Base-by-base conservation (phyloP, 2,797 vertebrate species). In the Intellagama lesueurii region DNA sequence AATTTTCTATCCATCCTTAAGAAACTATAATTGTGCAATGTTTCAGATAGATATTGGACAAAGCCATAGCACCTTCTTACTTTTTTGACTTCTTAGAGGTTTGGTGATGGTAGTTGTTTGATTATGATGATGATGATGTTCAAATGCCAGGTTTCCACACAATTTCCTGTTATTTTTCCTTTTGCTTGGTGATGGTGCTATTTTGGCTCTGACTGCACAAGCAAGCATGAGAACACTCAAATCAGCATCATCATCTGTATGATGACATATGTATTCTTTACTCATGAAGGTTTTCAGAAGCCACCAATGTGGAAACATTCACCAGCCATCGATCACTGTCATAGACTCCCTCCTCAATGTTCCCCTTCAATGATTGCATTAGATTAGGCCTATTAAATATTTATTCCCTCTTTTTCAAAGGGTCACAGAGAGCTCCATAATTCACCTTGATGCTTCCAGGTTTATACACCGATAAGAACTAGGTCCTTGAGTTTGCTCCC, bases 371-470 rank as follows among this genome's bases (percentile, higher is more conserved):
- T 94, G 95, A 97, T 95, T 91, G 87, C 87, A 95, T 94, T 93
- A 95, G 93, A 96, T 94, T 96, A 95, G 95, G 92, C 90, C 92
- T 96, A 95, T 97, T 96, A 97, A 97, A 97, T 97, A 97, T 96
- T 97, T 97, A 97, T 94, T 92, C 92, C 90, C 89, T 95, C 89
- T 88, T 83, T 96, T 97, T 97, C 93, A 96, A 97, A 95, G 77
- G 94, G 94, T 94, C 94, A 93, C 95, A 87, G 92, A 92, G 90
- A 79, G 92, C 95, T 96, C 94, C 93, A 91, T 96, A 97, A 97
- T 93, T 97, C 94, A 95, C 94, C 93, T 96, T 96, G 94, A 91
- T 95, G 68, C 81, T 17, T 88, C 14, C 9, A 88, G 76, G 60
- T 92, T 93, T 90, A 19, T 80, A 73, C 70, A 76, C n/a, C 3